Evolutionary conservation across 2,888 invertebrate genomes (phyloP).

Genomic region (Endotricha flammealis): DNA sequence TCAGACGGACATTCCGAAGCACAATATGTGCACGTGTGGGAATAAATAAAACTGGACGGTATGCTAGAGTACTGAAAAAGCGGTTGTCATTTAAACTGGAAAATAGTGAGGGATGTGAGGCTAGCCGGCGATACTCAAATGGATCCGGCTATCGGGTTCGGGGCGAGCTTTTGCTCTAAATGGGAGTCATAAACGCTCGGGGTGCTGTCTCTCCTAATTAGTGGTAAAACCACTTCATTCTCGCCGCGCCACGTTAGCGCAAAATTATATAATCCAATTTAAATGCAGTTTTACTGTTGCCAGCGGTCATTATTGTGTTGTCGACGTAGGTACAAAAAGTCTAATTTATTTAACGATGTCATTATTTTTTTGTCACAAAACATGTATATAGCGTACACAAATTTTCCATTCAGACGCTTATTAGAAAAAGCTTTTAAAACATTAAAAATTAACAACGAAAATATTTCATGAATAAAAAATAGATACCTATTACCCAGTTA

Average conservation of each 20-base stretch:
- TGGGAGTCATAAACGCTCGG: constrained; percentile 25
- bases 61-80: constrained; percentile 23
- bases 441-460: too few species aligned
- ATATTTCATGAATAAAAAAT: too few species aligned
- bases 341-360: too few species aligned
- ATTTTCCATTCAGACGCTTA: too few species aligned
- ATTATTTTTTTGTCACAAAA: constrained; percentile 3
- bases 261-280: constrained; percentile 8
- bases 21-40: constrained; percentile 68
- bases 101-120: constrained; percentile 7
- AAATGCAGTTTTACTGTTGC: constrained; percentile 2
- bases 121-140: constrained; percentile 12
- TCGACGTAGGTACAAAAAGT: too few species aligned
- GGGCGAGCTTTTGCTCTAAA: constrained; percentile 17
- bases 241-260: constrained; percentile 7
- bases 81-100: constrained; percentile 3
- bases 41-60: constrained; percentile 52
- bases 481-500: too few species aligned
- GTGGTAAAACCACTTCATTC: constrained; percentile 24
- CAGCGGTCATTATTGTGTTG: constrained; percentile 1
- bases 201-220: constrained; percentile 30
- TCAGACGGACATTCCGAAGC: constrained; percentile 73
- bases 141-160: constrained; percentile 9
- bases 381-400: too few species aligned
- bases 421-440: too few species aligned